Evolutionary conservation across 2,113 vertebrate species (phyloP), one percentile per base, ranked within the genome.

Genomic region (Lota lota): DNA sequence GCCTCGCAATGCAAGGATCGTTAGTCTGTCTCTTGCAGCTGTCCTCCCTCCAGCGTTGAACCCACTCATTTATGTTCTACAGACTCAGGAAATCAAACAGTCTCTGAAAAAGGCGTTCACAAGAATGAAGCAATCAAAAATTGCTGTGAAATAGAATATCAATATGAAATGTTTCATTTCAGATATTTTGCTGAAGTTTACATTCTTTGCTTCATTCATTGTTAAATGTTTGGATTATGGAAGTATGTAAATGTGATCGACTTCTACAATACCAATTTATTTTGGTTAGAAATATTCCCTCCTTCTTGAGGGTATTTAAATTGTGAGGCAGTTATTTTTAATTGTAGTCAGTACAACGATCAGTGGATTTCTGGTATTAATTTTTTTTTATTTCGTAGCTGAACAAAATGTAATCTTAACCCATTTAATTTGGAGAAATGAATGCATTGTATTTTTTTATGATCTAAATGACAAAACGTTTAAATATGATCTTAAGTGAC

Each of bases 11-110:
- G 40, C 54, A 53, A 75, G 91, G 47, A 90, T 92, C 53, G 74
- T 92, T 22, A 91, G 87, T 61, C 67, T 83, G 54, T 89, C 90
- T 19, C 62, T 92, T 50, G 81, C 89, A n/a, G 0, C 70, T 12
- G 47, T 64, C 22, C 19, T 81, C 53, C 73, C 82, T 28, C 69
- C 76, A 0, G 76, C 79, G 76, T 6, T 81, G 15, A 84, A 84
- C 66, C 82, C 76, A 14, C 59, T 83, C 1, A 79, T 83, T 59
- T 83, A 80, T 75, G 71, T 79, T 15, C 58, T 83, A n/a, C 79
- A 74, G 59, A 81, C 81, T 53, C 68, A 73, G 4, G 73, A 81
- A 61, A 74, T 81, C 1, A 81, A 64, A 66, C 36, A 14, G 3
- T 67, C 71, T 16, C n/a, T 76, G 20, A 8, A 53, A 24, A 79